Conservation (phyloP, 2,113 vertebrate species). For the Melanocharis versteri region DNA sequence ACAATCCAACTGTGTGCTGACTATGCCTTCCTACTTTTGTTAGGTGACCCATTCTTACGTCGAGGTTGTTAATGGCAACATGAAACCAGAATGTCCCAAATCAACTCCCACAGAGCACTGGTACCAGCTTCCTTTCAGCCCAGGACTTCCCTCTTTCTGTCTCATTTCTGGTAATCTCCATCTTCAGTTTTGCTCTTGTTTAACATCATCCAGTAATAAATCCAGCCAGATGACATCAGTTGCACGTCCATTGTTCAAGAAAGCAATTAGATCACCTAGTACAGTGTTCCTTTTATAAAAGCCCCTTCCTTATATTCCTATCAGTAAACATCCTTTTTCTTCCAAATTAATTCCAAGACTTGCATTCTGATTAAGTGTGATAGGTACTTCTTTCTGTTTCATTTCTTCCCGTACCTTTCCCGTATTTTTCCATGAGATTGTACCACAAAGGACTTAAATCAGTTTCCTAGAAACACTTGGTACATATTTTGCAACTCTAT, state of each 20-base stretch:
- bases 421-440: neutral
- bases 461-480: neutral
- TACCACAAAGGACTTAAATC: neutral
- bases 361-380: neutral
- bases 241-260: neutral
- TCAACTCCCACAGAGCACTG: neutral
- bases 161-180: neutral
- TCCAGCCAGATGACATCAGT: neutral
- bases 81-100: neutral
- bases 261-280: neutral
- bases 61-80: neutral
- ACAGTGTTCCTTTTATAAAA: neutral
- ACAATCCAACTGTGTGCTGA: neutral
- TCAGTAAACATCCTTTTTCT: neutral
- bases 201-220: neutral
- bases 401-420: neutral
- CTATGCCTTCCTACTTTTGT: neutral
- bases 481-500: neutral
- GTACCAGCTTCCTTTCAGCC: neutral
- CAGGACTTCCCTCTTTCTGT: neutral
- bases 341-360: neutral
- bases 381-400: neutral
- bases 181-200: neutral
- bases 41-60: neutral
- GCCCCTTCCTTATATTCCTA: neutral